Evolutionary conservation across 2,888 invertebrate species (phyloP), one percentile per base, ranked within the genome.

Genomic region (Diarsia dahlii): DNA sequence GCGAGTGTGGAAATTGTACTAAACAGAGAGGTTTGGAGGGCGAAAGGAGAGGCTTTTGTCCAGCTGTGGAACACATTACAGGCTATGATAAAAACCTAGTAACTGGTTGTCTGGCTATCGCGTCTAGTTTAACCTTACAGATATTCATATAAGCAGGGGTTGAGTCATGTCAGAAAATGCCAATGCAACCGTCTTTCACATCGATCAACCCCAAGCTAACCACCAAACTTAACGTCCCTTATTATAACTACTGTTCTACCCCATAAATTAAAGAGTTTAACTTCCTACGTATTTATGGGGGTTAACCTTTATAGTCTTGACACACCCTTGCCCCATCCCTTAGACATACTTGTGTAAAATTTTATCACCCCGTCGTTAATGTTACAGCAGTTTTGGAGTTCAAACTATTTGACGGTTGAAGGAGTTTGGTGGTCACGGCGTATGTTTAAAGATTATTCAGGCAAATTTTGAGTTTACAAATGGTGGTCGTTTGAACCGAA

Each of bases 331-430:
- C 23, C 45, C 34, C 54, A 48, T 46, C 62, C 62, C 80, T 28
- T 80, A n/a, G 15, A 76, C 65, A 67, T 72, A 70, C 66, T 72
- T 70, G 65, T 70, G 65, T 80, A n/a, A 52, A 64, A 80, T 75
- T 80, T 75, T 63, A 82, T 66, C n/a, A 62, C 64, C 48, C 34
- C 20, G 67, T 79, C 28, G 60, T 46, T 71, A 48, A 50, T 48
- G 65, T 66, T 74, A 63, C 34, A 56, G 69, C n/a, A 48, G 18
- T 82, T 79, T 84, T 63, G 45, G 23, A 69, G 60, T 71, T 65
- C 3, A 52, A 75, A 75, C 71, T 84, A 76, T 84, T 60, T 15
- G n/a, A 18, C n/a, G 71, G 10, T 56, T 46, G 50, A 48, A 67
- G n/a, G 34, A 60, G 18, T 67, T 80, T 50, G 23, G 45, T 50